phyloP scores from a whole-genome alignment of 2,113 vertebrate genomes.

The Oncorhynchus keta region DNA sequence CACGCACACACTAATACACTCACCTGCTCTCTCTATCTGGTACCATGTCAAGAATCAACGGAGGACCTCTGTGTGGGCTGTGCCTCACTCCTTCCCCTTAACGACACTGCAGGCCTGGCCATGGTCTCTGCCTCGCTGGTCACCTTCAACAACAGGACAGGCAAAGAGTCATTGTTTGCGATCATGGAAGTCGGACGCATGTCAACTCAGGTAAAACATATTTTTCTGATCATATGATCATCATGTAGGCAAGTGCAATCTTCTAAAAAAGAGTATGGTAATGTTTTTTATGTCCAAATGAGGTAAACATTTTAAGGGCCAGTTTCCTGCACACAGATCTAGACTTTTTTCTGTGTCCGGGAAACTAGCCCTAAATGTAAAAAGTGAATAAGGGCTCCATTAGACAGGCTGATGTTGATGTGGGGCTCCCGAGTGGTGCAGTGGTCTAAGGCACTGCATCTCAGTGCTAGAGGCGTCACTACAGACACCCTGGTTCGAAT shows the following conservation, averaged over 20 bases:
- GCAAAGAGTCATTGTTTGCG: slow-evolving; percentile 27
- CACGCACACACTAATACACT: not conserved
- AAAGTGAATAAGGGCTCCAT: not conserved
- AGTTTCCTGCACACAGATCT: too few relatives aligned
- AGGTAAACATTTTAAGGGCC: too few relatives aligned
- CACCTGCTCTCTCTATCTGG: slow-evolving; percentile 7
- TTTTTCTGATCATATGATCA: not conserved
- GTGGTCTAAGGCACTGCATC: too few relatives aligned
- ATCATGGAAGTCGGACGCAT: slow-evolving; percentile 70
- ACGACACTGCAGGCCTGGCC: slow-evolving; percentile 58
- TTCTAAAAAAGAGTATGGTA: not conserved
- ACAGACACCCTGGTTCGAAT: too few relatives aligned
- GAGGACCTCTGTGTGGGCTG: slow-evolving; percentile 62
- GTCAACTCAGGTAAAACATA: slow-evolving; percentile 62
- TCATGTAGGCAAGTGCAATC: not conserved
- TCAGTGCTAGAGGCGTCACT: too few relatives aligned
- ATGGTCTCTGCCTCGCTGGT: slow-evolving; percentile 62
- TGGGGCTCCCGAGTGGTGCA: too few relatives aligned
- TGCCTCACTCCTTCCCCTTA: slow-evolving; percentile 61
- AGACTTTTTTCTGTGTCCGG: too few relatives aligned
- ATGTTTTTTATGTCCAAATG: too few relatives aligned
- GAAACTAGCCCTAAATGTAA: too few relatives aligned
- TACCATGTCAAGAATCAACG: slow-evolving; percentile 55
- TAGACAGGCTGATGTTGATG: not conserved
- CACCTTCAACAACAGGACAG: slow-evolving; percentile 56